These are phyloP conservation scores for Anser brachyrhynchus DNA, from an alignment of 2,113 vertebrate species.

Conservation along the genomic window DNA sequence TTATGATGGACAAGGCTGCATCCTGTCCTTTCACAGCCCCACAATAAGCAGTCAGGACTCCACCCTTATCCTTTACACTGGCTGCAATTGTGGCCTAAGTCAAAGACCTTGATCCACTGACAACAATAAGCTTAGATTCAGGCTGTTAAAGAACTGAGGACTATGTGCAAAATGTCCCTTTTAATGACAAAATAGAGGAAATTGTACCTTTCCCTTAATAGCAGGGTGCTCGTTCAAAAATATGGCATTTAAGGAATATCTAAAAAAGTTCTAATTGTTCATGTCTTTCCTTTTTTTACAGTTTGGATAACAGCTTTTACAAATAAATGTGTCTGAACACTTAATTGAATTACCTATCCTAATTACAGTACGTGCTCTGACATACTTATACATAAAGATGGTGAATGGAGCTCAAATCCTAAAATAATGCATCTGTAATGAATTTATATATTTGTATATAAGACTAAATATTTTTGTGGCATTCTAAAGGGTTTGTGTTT, in stretches of 20 bases:
- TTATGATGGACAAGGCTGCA: background rate
- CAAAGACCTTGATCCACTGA: background rate
- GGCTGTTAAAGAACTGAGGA: background rate
- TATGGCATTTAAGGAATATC: background rate
- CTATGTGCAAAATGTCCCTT: background rate
- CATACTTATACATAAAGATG: background rate
- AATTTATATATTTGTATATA: background rate
- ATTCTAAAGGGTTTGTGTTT: background rate
- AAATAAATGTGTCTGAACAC: slow-evolving; percentile 24
- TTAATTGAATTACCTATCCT: slow-evolving; percentile 7
- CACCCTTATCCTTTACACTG: background rate
- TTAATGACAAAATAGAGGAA: background rate
- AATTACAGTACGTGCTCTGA: background rate
- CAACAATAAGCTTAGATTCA: background rate
- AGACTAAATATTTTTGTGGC: background rate
- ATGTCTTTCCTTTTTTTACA: background rate
- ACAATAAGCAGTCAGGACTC: background rate
- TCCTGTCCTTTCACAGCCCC: background rate
- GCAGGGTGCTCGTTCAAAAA: background rate
- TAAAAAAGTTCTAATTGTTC: background rate
- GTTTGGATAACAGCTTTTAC: slow-evolving; percentile 29
- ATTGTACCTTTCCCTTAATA: background rate
- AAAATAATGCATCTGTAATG: background rate
- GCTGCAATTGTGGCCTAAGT: background rate
- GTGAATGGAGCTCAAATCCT: background rate